phyloP scores from a whole-genome alignment of 2,888 invertebrate species.

The Omphaloscelis lunosa region DNA sequence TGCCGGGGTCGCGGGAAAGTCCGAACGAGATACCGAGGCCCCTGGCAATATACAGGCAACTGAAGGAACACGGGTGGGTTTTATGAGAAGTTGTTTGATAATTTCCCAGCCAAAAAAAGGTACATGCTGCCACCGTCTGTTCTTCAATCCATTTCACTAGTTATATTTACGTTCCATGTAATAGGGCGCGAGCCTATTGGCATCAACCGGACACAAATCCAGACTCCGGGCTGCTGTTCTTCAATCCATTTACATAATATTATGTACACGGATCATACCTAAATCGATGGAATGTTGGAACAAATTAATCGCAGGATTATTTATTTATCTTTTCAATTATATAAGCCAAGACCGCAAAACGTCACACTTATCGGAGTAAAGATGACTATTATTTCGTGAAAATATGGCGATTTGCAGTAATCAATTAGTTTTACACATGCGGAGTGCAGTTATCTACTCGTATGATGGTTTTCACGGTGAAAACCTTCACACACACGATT shows the following conservation, averaged over 20 bases:
- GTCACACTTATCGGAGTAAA: neutral
- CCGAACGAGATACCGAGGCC: too few relatives aligned
- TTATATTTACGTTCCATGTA: too few relatives aligned
- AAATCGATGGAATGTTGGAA: neutral
- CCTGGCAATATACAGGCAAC: too few relatives aligned
- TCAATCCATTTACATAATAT: neutral
- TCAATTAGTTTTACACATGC: neutral
- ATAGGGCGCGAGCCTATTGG: too few relatives aligned
- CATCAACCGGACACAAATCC: neutral
- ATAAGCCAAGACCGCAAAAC: constrained; percentile 4
- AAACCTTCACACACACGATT: neutral
- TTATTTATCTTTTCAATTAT: constrained; percentile 17
- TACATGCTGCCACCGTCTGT: neutral
- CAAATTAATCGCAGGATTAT: constrained; percentile 20
- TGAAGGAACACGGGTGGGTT: too few relatives aligned
- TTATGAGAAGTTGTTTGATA: too few relatives aligned
- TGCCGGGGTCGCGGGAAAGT: too few relatives aligned
- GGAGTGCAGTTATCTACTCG: neutral
- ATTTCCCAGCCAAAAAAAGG: too few relatives aligned
- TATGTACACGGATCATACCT: neutral
- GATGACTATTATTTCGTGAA: neutral
- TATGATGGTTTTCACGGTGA: too few relatives aligned
- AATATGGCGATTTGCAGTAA: neutral
- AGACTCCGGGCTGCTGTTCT: neutral
- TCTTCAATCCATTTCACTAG: too few relatives aligned